Conservation (phyloP, 2,797 vertebrate genomes). For the Brachymystax lenok region DNA sequence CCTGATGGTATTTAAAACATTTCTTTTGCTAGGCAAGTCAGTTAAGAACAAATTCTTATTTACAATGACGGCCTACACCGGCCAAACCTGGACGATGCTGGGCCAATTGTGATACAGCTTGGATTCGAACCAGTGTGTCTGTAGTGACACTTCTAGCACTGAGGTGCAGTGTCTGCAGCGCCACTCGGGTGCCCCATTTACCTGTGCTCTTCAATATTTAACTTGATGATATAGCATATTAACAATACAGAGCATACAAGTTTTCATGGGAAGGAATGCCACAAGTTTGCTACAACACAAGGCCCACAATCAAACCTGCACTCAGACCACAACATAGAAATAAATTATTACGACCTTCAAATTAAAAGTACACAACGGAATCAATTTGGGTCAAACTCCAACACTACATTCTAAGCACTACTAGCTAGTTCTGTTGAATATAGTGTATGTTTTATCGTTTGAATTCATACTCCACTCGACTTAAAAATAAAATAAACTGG, state of each 20-base stretch:
- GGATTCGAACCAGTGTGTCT: too few species aligned
- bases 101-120: too few species aligned
- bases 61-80: too few species aligned
- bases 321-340: constrained; percentile 31
- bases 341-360: constrained; percentile 38
- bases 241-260: not conserved
- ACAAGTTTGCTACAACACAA: constrained; percentile 15
- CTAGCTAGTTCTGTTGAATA: not conserved
- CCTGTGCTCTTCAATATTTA: not conserved
- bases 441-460: constrained; percentile 6
- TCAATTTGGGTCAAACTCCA: constrained; percentile 27
- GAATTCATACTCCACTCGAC: not conserved
- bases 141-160: too few species aligned
- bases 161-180: too few species aligned
- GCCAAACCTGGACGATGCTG: too few species aligned
- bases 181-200: not conserved
- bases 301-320: constrained; percentile 14
- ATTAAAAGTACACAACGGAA: constrained; percentile 36
- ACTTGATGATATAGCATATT: not conserved
- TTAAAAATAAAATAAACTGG: not conserved
- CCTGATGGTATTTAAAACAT: not conserved
- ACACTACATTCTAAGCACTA: constrained; percentile 36
- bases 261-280: constrained; percentile 35
- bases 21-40: too few species aligned
- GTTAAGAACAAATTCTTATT: too few species aligned